Percentiles rank a stretch among this genome's conserved stretches.
Evolutionary conservation across 2,888 invertebrate genomes (phyloP).

Genomic region (Entomobrya proxima): DNA sequence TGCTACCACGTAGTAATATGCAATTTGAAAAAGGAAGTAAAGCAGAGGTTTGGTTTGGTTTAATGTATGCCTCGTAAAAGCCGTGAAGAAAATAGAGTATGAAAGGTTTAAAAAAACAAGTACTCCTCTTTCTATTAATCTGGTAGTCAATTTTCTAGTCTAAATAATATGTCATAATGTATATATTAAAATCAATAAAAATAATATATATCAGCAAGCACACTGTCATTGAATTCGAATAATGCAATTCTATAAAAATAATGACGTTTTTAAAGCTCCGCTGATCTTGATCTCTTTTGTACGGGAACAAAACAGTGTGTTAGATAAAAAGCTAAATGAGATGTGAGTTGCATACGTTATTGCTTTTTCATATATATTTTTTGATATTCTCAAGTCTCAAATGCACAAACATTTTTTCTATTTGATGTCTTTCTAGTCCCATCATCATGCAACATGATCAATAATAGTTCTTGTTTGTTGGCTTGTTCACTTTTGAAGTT

Average conservation of each 20-base stretch:
- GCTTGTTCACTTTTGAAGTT: background rate
- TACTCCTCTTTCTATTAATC: too few species aligned
- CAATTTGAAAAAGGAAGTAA: too few species aligned
- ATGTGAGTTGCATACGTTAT: constrained; percentile 34
- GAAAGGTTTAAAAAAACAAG: too few species aligned
- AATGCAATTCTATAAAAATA: constrained; percentile 1
- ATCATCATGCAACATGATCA: background rate
- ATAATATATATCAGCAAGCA: background rate
- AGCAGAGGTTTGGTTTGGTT: too few species aligned
- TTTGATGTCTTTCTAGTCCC: background rate
- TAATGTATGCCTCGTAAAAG: too few species aligned
- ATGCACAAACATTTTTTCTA: background rate
- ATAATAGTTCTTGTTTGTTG: constrained; percentile 30
- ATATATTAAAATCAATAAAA: background rate
- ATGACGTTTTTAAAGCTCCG: background rate
- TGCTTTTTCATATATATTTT: constrained; percentile 6
- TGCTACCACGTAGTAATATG: too few species aligned
- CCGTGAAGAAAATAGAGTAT: too few species aligned
- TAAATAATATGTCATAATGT: too few species aligned
- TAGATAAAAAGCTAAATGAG: constrained; percentile 17
- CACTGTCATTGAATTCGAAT: background rate
- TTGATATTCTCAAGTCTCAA: background rate
- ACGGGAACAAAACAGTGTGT: too few species aligned
- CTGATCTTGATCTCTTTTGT: constrained; percentile 32
- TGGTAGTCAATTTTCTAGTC: too few species aligned